A percentile compares a stretch with the other conserved stretches of the same genome.
phyloP scores from a whole-genome alignment of 2,888 invertebrate species.

The Lithodes maja region DNA sequence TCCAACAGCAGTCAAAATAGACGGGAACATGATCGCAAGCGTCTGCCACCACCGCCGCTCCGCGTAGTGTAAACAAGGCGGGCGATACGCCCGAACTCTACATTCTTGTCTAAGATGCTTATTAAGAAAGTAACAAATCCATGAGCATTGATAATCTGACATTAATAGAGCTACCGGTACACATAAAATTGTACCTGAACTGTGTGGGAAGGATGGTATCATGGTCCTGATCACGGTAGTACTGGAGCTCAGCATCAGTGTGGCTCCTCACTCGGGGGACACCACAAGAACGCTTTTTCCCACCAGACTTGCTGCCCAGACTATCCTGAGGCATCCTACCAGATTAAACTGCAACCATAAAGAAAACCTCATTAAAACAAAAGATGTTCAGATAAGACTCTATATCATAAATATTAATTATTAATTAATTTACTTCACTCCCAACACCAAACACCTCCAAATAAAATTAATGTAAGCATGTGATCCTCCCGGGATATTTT shows the following conservation, averaged over 20 bases:
- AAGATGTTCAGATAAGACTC: too few relatives aligned
- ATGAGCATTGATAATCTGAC: not conserved
- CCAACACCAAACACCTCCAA: too few relatives aligned
- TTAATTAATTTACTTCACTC: too few relatives aligned
- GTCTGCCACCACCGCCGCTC: too few relatives aligned
- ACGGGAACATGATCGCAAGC: too few relatives aligned
- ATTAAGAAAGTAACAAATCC: not conserved
- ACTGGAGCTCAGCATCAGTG: constrained; percentile 69
- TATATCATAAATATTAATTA: too few relatives aligned
- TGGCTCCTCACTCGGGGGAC: constrained; percentile 65
- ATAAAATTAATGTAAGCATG: too few relatives aligned
- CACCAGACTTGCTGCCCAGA: constrained; percentile 55
- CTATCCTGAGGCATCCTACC: constrained; percentile 64
- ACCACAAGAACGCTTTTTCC: constrained; percentile 61
- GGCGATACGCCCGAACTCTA: too few relatives aligned
- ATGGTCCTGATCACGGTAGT: constrained; percentile 65
- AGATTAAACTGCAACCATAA: not conserved
- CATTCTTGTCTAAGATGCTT: not conserved
- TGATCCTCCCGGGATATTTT: too few relatives aligned
- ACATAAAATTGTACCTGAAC: constrained; percentile 48
- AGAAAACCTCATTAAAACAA: not conserved
- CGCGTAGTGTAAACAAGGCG: too few relatives aligned
- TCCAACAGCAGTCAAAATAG: too few relatives aligned
- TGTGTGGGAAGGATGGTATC: constrained; percentile 58
- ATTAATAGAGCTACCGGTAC: not conserved